Evolutionary conservation across 2,888 invertebrate genomes (phyloP).

Genomic region (Meiosimyza decipiens): DNA sequence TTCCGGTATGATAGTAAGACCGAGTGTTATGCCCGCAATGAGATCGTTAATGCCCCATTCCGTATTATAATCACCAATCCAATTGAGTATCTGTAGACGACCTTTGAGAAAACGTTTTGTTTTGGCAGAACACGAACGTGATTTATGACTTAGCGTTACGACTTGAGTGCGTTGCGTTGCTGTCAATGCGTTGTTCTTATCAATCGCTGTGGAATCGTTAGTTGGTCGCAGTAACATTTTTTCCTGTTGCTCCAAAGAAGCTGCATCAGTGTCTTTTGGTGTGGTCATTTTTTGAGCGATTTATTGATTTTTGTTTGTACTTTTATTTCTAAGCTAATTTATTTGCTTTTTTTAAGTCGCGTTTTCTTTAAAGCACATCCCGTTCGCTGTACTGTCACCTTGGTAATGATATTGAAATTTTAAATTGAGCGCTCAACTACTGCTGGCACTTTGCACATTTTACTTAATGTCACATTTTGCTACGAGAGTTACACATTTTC

Average conservation of each 20-base stretch:
- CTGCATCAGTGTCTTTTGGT: background rate
- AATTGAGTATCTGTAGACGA: constrained; percentile 55
- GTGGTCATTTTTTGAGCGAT: background rate
- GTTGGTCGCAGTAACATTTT: constrained; percentile 30
- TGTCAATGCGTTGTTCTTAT: constrained; percentile 7
- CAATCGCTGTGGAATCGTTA: constrained; percentile 27
- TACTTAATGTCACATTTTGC: too few relatives aligned
- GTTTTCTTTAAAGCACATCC: constrained; percentile 6
- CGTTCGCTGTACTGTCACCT: constrained; percentile 24
- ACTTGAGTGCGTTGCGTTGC: background rate
- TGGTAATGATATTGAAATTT: constrained; percentile 30
- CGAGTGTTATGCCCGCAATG: constrained; percentile 89
- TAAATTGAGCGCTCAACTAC: constrained; percentile 13
- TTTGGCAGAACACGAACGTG: constrained; percentile 29
- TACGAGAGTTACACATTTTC: too few relatives aligned
- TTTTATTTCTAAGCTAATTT: background rate
- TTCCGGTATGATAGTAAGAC: constrained; percentile 92
- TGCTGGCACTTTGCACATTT: too few relatives aligned
- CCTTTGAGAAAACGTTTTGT: constrained; percentile 43
- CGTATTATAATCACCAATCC: constrained; percentile 59
- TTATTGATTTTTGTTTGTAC: too few relatives aligned
- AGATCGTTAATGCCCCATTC: constrained; percentile 77
- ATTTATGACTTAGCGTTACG: constrained; percentile 17
- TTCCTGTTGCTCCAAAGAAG: constrained; percentile 23
- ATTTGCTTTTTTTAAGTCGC: background rate